Evolutionary conservation across 2,113 vertebrate genomes (phyloP).

Genomic region (Callipepla squamata): DNA sequence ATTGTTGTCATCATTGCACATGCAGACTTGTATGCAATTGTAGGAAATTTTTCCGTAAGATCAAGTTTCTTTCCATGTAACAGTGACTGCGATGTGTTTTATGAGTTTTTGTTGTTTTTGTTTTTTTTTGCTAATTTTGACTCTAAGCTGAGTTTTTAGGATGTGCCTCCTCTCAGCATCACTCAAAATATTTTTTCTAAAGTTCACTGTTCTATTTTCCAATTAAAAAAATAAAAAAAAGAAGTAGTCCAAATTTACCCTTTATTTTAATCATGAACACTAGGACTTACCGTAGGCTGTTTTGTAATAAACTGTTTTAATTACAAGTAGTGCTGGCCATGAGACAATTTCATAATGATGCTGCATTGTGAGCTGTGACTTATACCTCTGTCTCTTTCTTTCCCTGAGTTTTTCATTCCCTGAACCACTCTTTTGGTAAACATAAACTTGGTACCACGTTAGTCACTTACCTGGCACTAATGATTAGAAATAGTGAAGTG

Average conservation of each 20-base stretch:
- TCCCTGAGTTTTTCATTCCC: neutral
- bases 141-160: neutral
- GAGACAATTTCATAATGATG: neutral
- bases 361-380: neutral
- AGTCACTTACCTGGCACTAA: neutral
- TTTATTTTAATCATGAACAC: neutral
- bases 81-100: fast-evolving
- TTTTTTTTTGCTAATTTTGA: neutral
- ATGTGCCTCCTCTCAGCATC: neutral
- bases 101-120: neutral
- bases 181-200: neutral
- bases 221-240: neutral
- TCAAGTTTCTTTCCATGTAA: neutral
- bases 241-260: neutral
- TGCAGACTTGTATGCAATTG: neutral
- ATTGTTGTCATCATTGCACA: neutral
- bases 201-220: neutral
- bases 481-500: neutral
- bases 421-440: neutral
- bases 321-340: constrained; percentile 7
- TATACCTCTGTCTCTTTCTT: neutral
- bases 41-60: neutral
- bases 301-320: constrained; percentile 42
- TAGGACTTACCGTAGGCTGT: neutral
- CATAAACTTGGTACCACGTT: neutral